Evolutionary conservation across 2,888 invertebrate species (phyloP).

Genomic region (Amblyjoppa proteus): DNA sequence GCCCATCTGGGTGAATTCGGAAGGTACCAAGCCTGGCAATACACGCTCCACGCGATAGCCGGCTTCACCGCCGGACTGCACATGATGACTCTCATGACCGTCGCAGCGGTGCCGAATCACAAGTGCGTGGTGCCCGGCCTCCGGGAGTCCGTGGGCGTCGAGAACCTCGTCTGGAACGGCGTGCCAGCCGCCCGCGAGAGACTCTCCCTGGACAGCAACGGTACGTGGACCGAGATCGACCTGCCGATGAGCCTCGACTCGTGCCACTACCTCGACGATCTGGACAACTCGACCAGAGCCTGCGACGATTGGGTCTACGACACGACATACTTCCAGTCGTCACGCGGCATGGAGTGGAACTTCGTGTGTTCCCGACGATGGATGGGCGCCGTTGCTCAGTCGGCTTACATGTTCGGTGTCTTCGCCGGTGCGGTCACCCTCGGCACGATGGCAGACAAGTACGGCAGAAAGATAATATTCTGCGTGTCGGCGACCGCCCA

Average conservation of each 20-base stretch:
- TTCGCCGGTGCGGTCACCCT: slow-evolving; percentile 92
- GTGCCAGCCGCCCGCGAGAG: slow-evolving; percentile 51
- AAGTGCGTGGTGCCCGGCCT: slow-evolving; percentile 81
- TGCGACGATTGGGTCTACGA: slow-evolving; percentile 90
- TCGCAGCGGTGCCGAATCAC: slow-evolving; percentile 93
- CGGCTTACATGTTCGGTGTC: slow-evolving; percentile 93
- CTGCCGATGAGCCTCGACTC: slow-evolving; percentile 84
- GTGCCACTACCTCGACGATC: slow-evolving; percentile 86
- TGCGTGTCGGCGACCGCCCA: slow-evolving; percentile 92
- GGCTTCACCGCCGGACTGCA: slow-evolving; percentile 93
- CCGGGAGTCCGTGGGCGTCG: slow-evolving; percentile 44
- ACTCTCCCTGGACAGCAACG: slow-evolving; percentile 20
- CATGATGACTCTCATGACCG: slow-evolving; percentile 93
- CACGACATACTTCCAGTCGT: slow-evolving; percentile 90
- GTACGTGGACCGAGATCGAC: slow-evolving; percentile 13
- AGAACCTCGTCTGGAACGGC: slow-evolving; percentile 56
- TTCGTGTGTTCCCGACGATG: slow-evolving; percentile 92
- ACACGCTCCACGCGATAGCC: slow-evolving; percentile 91
- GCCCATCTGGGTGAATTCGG: slow-evolving; percentile 90
- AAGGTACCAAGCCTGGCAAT: slow-evolving; percentile 92
- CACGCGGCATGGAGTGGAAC: slow-evolving; percentile 93
- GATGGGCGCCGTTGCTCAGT: slow-evolving; percentile 93
- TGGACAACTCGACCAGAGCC: slow-evolving; percentile 80
- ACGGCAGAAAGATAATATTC: slow-evolving; percentile 92
- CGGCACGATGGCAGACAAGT: slow-evolving; percentile 92